Evolutionary conservation across 2,888 invertebrate species (phyloP), one percentile per base, ranked within the genome.

Genomic region (Eupithecia centaureata): DNA sequence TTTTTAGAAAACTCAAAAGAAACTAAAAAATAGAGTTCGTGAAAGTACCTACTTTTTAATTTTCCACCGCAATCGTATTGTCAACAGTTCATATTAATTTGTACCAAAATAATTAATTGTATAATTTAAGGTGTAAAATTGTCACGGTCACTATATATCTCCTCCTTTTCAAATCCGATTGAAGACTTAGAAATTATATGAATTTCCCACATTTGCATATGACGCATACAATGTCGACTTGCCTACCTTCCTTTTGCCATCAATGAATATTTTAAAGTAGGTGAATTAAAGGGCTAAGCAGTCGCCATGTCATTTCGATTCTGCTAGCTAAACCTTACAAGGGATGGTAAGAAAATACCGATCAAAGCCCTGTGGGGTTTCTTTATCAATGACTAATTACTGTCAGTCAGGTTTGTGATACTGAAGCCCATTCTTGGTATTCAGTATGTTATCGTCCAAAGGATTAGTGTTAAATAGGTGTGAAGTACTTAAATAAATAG

Each of bases 301-400:
- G 5, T 27, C 15, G 15, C 27, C 32, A 18, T 18, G n/a, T 56
- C 18, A 57, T 32, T 56, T 28, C 15, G 28, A n/a, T n/a, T n/a
- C 10, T n/a, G 22, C 13, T 27, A 27, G 13, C 52, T 57, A 57
- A 57, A 56, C 38, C 63, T 22, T 38, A 30, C 32, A 57, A 63
- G 64, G 52, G 33, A 12, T n/a, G 52, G 62, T 42, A 63, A 60
- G 62, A 60, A 54, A 60, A 56, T 59, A 63, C 65, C 35, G 67
- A 66, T 67, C 25, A 67, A 52, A 61, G n/a, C 22, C 52, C 7
- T 13, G 28, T 63, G 47, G 28, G 68, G 68, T 60, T 69, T 65
- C 68, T 51, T 42, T 52, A 63, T 57, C 8, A 59, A 54, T 59
- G 65, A 59, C 62, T 59, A 62, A 65, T 68, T 61, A 10, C 51